A percentile compares a stretch with the other conserved stretches of the same genome.
Evolutionary conservation across 2,113 vertebrate species (phyloP).

Genomic region (Cinclus mexicanus): DNA sequence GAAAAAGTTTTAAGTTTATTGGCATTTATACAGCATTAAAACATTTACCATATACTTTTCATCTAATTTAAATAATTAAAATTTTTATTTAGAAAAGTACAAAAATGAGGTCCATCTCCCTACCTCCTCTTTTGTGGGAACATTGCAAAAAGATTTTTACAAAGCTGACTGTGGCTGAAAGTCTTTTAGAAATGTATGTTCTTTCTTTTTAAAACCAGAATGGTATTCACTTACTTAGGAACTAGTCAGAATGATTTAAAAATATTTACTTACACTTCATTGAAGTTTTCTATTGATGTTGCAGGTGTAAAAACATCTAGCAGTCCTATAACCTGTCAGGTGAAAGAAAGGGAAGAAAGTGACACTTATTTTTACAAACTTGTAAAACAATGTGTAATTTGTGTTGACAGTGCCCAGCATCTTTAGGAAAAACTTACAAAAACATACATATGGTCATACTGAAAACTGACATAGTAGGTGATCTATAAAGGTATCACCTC

Average conservation of each 20-base stretch:
- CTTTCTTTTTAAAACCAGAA: neutral
- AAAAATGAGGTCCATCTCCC: neutral
- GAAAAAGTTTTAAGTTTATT: neutral
- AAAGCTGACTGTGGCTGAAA: neutral
- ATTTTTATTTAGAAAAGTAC: neutral
- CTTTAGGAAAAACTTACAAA: neutral
- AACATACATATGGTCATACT: neutral
- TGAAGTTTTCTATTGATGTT: slow-evolving; percentile 88
- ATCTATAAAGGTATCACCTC: neutral
- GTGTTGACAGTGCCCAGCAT: neutral
- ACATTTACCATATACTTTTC: neutral
- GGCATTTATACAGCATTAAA: neutral
- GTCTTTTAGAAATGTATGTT: neutral
- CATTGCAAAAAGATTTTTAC: neutral
- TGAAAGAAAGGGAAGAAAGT: neutral
- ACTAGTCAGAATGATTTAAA: neutral
- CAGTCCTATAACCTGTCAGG: slow-evolving; percentile 82
- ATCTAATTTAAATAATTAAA: neutral
- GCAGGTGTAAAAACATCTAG: slow-evolving; percentile 96
- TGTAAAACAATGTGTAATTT: neutral
- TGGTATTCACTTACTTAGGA: neutral
- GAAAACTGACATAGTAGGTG: neutral
- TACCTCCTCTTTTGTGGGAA: neutral
- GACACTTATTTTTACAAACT: neutral
- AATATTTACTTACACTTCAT: slow-evolving; percentile 87